Percentiles rank a stretch among this genome's conserved stretches.
These are phyloP conservation scores for Aculops lycopersici DNA, from an alignment of 1,140 invertebrate species.

Conservation along the genomic window DNA sequence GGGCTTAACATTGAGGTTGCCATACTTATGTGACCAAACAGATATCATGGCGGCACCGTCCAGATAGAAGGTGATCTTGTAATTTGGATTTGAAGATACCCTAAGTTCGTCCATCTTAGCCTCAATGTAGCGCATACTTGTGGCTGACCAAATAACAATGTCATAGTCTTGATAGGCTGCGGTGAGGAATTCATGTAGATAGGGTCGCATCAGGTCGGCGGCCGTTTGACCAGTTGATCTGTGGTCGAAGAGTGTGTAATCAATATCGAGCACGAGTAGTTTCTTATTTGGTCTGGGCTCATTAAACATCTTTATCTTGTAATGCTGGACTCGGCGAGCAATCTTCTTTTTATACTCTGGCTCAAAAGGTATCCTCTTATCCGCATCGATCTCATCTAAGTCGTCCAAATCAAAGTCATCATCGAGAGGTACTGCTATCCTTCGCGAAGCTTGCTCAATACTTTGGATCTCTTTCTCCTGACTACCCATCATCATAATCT, in stretches of 20 bases:
- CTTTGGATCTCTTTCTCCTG: conserved; percentile 58
- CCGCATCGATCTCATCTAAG: conserved; percentile 20
- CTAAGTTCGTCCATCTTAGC: conserved; percentile 81
- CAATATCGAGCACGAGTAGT: conserved; percentile 71
- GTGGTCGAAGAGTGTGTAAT: conserved; percentile 69
- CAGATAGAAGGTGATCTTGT: conserved; percentile 70
- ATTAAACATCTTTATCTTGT: conserved; percentile 48
- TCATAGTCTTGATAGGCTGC: conserved; percentile 44
- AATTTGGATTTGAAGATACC: conserved; percentile 40
- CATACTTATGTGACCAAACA: conserved; percentile 54
- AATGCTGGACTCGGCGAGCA: conserved; percentile 45
- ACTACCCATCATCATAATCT: conserved; percentile 89
- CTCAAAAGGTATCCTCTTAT: conserved; percentile 42
- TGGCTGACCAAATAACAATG: conserved; percentile 38
- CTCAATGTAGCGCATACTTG: conserved; percentile 89
- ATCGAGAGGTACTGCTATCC: conserved; percentile 18
- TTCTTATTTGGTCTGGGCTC: conserved; percentile 41
- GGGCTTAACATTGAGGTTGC: conserved; percentile 71
- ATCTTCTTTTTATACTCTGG: conserved; percentile 29
- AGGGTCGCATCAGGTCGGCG: conserved; percentile 68
- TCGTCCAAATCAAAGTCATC: conserved; percentile 46
- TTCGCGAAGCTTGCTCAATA: conserved; percentile 30
- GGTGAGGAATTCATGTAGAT: conserved; percentile 67
- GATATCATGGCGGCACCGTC: conserved; percentile 79
- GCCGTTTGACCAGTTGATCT: conserved; percentile 57